Evolutionary conservation across 2,797 vertebrate genomes (phyloP).

Genomic region (Nothura maculosa): DNA sequence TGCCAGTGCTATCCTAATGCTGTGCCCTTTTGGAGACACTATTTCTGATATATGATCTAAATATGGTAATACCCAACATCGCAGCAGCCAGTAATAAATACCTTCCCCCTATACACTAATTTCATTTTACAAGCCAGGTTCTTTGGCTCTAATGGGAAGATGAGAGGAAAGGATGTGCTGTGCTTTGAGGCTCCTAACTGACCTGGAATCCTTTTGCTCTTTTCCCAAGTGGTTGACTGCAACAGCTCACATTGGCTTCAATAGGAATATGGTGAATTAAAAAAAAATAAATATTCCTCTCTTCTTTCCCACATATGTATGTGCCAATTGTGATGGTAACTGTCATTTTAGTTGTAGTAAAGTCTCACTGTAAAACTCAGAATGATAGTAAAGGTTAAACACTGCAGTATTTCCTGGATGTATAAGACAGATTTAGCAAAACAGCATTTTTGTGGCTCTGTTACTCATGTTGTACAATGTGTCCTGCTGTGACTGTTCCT

Average conservation of each 20-base stretch:
- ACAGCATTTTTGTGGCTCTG: constrained; percentile 67
- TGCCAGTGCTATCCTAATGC: neutral
- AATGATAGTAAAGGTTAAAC: constrained; percentile 53
- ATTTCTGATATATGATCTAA: constrained; percentile 9
- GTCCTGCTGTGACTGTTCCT: constrained; percentile 61
- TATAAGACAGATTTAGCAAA: constrained; percentile 66
- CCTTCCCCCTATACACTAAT: constrained; percentile 28
- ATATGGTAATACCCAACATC: constrained; percentile 16
- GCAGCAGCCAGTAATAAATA: constrained; percentile 58
- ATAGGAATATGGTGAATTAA: neutral
- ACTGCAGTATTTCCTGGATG: constrained; percentile 31
- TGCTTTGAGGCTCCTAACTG: constrained; percentile 16
- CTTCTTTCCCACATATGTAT: neutral
- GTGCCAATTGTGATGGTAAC: neutral
- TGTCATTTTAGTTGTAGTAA: neutral
- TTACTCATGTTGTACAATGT: constrained; percentile 66
- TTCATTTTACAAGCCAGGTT: constrained; percentile 44
- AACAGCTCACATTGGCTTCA: neutral
- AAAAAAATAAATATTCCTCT: neutral
- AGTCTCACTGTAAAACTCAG: constrained; percentile 31
- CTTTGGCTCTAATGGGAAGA: constrained; percentile 25
- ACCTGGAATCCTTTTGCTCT: constrained; percentile 31
- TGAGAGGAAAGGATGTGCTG: constrained; percentile 14
- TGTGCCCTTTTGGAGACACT: neutral
- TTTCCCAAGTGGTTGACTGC: neutral